Conservation (phyloP, 2,888 invertebrate species). For the Cerceris rybyensis region DNA sequence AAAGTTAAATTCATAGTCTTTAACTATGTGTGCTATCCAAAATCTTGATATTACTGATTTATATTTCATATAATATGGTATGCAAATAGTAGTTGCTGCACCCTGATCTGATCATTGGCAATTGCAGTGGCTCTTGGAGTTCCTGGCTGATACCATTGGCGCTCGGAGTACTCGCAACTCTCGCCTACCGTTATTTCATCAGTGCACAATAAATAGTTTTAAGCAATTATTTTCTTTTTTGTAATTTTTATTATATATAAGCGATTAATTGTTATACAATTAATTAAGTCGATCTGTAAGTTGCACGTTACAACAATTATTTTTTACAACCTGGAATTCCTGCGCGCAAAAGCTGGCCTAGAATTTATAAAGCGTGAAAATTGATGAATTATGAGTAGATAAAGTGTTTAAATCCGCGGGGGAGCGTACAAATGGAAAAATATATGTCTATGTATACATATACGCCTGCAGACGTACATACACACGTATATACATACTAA, state of each 20-base stretch:
- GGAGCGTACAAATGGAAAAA: slow-evolving; percentile 29
- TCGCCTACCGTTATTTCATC: slow-evolving; percentile 82
- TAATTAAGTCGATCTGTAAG: slow-evolving; percentile 48
- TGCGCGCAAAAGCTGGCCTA: slow-evolving; percentile 54
- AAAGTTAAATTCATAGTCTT: not conserved
- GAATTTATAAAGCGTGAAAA: slow-evolving; percentile 36
- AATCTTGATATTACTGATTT: slow-evolving; percentile 1
- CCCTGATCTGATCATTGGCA: slow-evolving; percentile 77
- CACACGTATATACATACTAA: slow-evolving; percentile 29
- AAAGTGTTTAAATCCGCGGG: slow-evolving; percentile 4
- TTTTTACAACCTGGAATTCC: slow-evolving; percentile 46
- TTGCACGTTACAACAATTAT: slow-evolving; percentile 53
- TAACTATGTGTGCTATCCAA: slow-evolving; percentile 25
- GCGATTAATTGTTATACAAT: slow-evolving; percentile 56
- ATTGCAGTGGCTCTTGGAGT: slow-evolving; percentile 82
- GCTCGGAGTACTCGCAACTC: slow-evolving; percentile 81
- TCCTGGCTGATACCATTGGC: slow-evolving; percentile 82
- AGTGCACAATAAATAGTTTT: slow-evolving; percentile 71
- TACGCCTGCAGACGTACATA: slow-evolving; percentile 31
- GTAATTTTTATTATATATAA: slow-evolving; percentile 54
- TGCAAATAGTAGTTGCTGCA: slow-evolving; percentile 72
- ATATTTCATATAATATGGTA: slow-evolving; percentile 28
- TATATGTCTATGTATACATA: slow-evolving; percentile 39
- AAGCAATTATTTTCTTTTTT: slow-evolving; percentile 21
- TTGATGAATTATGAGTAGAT: slow-evolving; percentile 38